These are phyloP conservation scores for Melinopterus prodromus DNA, from an alignment of 2,888 invertebrate genomes.

Conservation along the genomic window DNA sequence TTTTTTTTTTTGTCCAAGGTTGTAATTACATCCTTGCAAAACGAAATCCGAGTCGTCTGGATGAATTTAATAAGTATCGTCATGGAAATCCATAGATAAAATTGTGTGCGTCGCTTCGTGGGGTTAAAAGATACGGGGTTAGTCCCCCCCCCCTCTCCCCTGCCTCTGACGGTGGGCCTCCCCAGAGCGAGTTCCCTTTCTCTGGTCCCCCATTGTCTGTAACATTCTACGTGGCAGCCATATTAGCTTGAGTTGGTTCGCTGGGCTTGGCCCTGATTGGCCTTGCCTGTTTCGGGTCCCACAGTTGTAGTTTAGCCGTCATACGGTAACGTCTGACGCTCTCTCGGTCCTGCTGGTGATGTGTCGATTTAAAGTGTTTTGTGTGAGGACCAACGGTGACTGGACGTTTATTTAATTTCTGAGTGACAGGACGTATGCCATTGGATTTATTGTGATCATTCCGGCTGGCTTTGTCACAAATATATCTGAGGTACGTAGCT, in stretches of 20 bases:
- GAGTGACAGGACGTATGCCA: conserved; percentile 47
- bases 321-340: conserved; percentile 47
- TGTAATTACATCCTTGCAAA: not conserved
- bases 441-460: conserved; percentile 38
- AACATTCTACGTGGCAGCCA: conserved; percentile 60
- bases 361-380: conserved; percentile 53
- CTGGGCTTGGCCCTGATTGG: conserved; percentile 61
- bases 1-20: too few species aligned
- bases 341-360: conserved; percentile 48
- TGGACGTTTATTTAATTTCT: conserved; percentile 49
- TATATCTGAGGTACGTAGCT: conserved; percentile 34
- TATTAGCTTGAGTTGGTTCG: conserved; percentile 62
- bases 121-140: conserved; percentile 55
- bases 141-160: conserved; percentile 50
- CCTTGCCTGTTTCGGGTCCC: conserved; percentile 59
- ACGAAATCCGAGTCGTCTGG: not conserved
- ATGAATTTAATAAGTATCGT: conserved; percentile 33
- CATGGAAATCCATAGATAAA: too few species aligned
- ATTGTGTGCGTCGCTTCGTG: conserved; percentile 33
- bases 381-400: conserved; percentile 49
- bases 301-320: conserved; percentile 55
- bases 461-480: conserved; percentile 32
- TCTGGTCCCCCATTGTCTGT: conserved; percentile 58
- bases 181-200: conserved; percentile 57
- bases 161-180: conserved; percentile 50